A percentile compares a stretch with the other conserved stretches of the same genome.
phyloP scores from a whole-genome alignment of 2,797 vertebrate species.

The Parambassis ranga region DNA sequence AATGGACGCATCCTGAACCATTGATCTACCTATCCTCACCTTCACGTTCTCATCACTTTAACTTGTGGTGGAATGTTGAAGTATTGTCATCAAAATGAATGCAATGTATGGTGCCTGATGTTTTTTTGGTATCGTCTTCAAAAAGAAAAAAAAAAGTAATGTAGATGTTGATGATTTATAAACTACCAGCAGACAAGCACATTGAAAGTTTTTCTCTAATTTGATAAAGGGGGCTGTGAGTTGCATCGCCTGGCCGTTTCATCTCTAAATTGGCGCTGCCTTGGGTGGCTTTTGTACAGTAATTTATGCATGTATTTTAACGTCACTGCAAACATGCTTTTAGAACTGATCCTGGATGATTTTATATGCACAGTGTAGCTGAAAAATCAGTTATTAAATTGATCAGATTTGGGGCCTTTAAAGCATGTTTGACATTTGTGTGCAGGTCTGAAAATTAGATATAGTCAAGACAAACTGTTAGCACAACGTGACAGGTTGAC shows the following conservation, averaged over 20 bases:
- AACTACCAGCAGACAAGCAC: conserved; percentile 48
- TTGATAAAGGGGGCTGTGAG: conserved; percentile 38
- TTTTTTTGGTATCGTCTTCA: conserved; percentile 53
- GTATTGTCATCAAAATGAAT: conserved; percentile 50
- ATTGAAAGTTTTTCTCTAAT: conserved; percentile 38
- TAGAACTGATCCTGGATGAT: conserved; percentile 54
- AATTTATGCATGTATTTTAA: conserved; percentile 79
- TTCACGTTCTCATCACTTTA: conserved; percentile 32
- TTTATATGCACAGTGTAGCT: conserved; percentile 57
- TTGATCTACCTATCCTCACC: conserved; percentile 25
- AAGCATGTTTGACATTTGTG: conserved; percentile 24
- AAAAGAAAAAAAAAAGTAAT: conserved; percentile 28
- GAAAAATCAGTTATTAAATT: conserved; percentile 45
- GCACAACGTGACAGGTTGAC: conserved; percentile 48
- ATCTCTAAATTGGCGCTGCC: conserved; percentile 47
- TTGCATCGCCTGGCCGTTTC: conserved; percentile 47
- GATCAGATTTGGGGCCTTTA: conserved; percentile 34
- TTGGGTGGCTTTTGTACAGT: conserved; percentile 76
- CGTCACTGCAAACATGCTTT: conserved; percentile 60
- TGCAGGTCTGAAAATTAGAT: conserved; percentile 12
- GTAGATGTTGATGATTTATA: conserved; percentile 45
- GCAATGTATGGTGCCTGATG: conserved; percentile 37
- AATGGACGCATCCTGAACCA: conserved; percentile 36
- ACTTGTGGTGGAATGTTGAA: conserved; percentile 28
- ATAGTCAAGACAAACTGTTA: conserved; percentile 1